phyloP scores from a whole-genome alignment of 2,888 invertebrate species.

The Scaptomyza reducta region DNA sequence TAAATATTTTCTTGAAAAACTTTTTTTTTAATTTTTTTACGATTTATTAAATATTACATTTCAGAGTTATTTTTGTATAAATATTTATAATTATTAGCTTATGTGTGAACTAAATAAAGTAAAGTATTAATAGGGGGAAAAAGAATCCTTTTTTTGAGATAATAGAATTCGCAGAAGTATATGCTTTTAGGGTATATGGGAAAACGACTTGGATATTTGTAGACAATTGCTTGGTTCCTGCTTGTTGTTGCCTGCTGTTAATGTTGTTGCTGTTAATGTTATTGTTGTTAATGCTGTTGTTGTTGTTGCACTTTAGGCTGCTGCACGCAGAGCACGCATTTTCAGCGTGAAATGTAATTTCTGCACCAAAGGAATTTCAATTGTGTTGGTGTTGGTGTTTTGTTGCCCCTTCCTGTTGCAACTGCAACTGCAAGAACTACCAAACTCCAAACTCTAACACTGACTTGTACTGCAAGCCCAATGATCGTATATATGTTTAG shows the following conservation, averaged over 20 bases:
- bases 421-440: slow-evolving; percentile 2
- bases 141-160: too few relatives aligned
- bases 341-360: slow-evolving; percentile 83
- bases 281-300: slow-evolving; percentile 41
- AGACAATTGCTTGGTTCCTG: slow-evolving; percentile 24
- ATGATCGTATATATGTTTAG: slow-evolving; percentile 12
- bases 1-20: too few relatives aligned
- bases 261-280: slow-evolving; percentile 19
- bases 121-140: too few relatives aligned
- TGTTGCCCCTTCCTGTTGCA: background rate
- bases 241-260: slow-evolving; percentile 23
- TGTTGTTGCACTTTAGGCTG: slow-evolving; percentile 60
- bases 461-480: slow-evolving; percentile 13
- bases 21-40: too few relatives aligned
- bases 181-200: slow-evolving; percentile 5
- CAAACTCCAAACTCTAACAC: background rate
- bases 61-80: too few relatives aligned
- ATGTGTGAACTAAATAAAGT: too few relatives aligned
- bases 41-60: too few relatives aligned
- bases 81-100: too few relatives aligned
- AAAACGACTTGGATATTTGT: slow-evolving; percentile 16
- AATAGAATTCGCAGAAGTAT: too few relatives aligned
- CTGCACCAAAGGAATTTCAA: slow-evolving; percentile 81
- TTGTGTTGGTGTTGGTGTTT: slow-evolving; percentile 72
- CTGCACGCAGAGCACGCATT: slow-evolving; percentile 83